Base-by-base conservation (phyloP, 2,888 invertebrate genomes). In the Epirrhoe alternata region DNA sequence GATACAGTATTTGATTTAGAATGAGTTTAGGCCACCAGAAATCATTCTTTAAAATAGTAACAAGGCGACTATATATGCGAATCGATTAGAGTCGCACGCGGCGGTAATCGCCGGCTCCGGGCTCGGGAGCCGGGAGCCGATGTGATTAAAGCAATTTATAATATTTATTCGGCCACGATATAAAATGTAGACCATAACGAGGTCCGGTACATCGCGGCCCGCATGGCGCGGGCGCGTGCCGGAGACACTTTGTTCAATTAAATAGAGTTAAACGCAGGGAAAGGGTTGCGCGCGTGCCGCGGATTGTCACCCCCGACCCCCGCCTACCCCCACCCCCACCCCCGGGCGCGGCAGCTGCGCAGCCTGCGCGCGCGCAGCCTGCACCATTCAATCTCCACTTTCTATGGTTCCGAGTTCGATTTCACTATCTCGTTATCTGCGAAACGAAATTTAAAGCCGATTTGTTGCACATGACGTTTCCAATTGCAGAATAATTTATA, bases 71-170 rank as follows among this genome's bases (percentile, higher is more conserved):
- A 12, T 42, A 12, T 42, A 42, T 42, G 12, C 12, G 12, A 42
- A 38, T 12, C 12, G 38, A 42, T 38, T 38, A 38, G 38, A 42
- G 38, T 12, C 38, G 49, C 52, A 56, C 33, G 60, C 58, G 58
- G 14, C 38, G 51, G 8, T 14, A 53, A 52, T 63, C 62, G 58
- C 61, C 16, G 35, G 35, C 47, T 42, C 10, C 24, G n/a, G n/a
- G n/a, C n/a, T n/a, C n/a, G n/a, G n/a, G n/a, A n/a, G n/a, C n/a
- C n/a, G 8, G 50, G 51, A 81, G 83, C 80, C 79, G 70, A 83
- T 69, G 82, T 84, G 88, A 89, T 89, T 88, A 88, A 83, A 85
- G 82, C 81, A 86, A 89, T 88, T 87, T 87, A 87, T 86, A 83
- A 84, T 82, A 81, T 85, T 82, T 85, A 81, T 84, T 84, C 81